Base-by-base conservation (phyloP, 2,113 vertebrate species). In the Willisornis vidua region DNA sequence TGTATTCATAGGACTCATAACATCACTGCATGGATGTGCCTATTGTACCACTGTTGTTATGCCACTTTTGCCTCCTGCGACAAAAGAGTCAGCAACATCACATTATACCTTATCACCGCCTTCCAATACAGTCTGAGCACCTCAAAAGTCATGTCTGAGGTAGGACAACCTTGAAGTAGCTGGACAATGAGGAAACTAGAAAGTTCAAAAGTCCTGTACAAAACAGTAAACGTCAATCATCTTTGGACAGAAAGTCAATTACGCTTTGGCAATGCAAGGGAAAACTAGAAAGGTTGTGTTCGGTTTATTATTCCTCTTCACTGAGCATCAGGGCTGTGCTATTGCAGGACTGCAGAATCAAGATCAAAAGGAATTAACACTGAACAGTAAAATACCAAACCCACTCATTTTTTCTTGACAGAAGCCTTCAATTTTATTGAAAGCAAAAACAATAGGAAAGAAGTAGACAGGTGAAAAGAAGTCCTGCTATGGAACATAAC, bases 191-290 rank as follows among this genome's bases (percentile, higher is more conserved):
- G 26, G 24, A 45, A 58, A 81, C 91, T 9, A 62, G 39, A 96
- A 96, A 96, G 29, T 86, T 92, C 90, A 90, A 67, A 86, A 93
- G 46, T 82, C 51, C 59, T 95, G 85, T 79, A 81, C 39, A 85
- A 72, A 88, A 52, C 57, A 85, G 65, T 80, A 61, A 89, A 95
- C 96, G 85, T 89, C 94, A 90, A 82, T 89, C 83, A 84, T 95
- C 80, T 95, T 94, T 86, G 81, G 86, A 68, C 66, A 75, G 46
- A 91, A 94, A 92, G 70, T 73, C 77, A 66, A 84, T 94, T 94
- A 80, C 29, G 79, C 14, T 51, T 62, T 74, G 82, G 86, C 90
- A 95, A 87, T 76, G 70, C 70, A 93, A 90, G 82, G 78, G 55
- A 95, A 91, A 91, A 88, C 55, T 46, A 37, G 81, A 92, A 94